Evolutionary conservation across 2,797 vertebrate genomes (phyloP).

Genomic region (Gambusia yucatana): DNA sequence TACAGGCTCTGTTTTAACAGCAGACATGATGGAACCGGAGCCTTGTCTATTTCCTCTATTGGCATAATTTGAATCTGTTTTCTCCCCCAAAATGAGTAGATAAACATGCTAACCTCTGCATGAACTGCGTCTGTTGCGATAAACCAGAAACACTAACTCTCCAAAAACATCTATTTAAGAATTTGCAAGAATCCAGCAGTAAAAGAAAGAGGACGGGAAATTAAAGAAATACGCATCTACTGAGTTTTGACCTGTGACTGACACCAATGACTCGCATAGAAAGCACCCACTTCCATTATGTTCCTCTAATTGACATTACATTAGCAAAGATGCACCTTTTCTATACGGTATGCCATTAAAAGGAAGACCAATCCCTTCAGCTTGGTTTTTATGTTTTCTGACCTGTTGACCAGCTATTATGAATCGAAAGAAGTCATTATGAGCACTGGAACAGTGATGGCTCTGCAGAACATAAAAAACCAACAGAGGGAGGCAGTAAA

Average conservation of each 20-base stretch:
- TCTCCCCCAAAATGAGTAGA: conserved; percentile 52
- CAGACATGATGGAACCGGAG: neutral
- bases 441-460: conserved; percentile 57
- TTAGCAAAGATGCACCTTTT: conserved; percentile 6
- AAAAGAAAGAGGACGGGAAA: conserved; percentile 2
- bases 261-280: conserved; percentile 20
- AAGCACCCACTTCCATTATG: conserved; percentile 1
- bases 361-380: neutral
- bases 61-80: conserved; percentile 48
- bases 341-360: conserved; percentile 2
- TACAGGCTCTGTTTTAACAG: conserved; percentile 22
- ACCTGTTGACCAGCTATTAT: conserved; percentile 21
- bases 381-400: neutral
- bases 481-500: conserved; percentile 34
- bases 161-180: conserved; percentile 28
- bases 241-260: conserved; percentile 52
- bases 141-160: conserved; percentile 24
- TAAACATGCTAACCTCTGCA: conserved; percentile 46
- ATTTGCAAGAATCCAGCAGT: conserved; percentile 9
- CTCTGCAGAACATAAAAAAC: conserved; percentile 22
- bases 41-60: conserved; percentile 17
- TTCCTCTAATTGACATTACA: conserved; percentile 21
- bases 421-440: conserved; percentile 48
- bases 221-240: conserved; percentile 16
- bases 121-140: conserved; percentile 48